phyloP scores from a whole-genome alignment of 2,888 invertebrate species.

The Nymphalis polychloros region DNA sequence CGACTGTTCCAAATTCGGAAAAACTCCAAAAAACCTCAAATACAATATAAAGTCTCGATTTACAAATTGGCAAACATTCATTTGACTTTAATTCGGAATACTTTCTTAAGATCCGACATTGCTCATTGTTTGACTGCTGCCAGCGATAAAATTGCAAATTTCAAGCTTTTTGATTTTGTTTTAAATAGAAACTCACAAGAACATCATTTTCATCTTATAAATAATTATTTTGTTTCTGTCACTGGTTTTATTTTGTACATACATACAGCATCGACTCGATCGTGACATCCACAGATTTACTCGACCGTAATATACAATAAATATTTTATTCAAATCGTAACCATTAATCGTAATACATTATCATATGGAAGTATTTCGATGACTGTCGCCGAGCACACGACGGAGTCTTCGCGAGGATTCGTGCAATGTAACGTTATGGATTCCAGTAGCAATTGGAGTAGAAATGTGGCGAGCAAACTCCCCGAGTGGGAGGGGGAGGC shows the following conservation, averaged over 20 bases:
- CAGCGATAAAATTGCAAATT: conserved; percentile 28
- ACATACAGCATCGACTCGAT: conserved; percentile 15
- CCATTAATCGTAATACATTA: neutral
- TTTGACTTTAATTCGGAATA: conserved; percentile 33
- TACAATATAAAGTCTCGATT: neutral
- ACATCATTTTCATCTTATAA: conserved; percentile 17
- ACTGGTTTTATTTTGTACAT: conserved; percentile 30
- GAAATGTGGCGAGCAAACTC: conserved; percentile 64
- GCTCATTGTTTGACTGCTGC: conserved; percentile 33
- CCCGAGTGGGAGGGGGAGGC: conserved; percentile 77
- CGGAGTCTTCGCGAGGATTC: conserved; percentile 20
- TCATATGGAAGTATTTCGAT: conserved; percentile 19
- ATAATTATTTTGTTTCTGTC: conserved; percentile 2
- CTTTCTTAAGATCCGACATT: conserved; percentile 35
- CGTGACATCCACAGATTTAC: conserved; percentile 9
- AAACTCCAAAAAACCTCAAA: too few species aligned
- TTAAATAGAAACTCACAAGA: conserved; percentile 26
- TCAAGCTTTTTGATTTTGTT: conserved; percentile 34
- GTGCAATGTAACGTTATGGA: conserved; percentile 51
- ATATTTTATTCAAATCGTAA: neutral
- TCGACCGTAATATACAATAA: neutral
- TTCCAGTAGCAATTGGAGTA: conserved; percentile 80
- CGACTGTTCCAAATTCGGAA: conserved; percentile 5
- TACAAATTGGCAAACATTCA: conserved; percentile 17
- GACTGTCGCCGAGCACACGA: conserved; percentile 15